Evolutionary conservation across 2,113 vertebrate species (phyloP).

Genomic region (Lycaon pictus): DNA sequence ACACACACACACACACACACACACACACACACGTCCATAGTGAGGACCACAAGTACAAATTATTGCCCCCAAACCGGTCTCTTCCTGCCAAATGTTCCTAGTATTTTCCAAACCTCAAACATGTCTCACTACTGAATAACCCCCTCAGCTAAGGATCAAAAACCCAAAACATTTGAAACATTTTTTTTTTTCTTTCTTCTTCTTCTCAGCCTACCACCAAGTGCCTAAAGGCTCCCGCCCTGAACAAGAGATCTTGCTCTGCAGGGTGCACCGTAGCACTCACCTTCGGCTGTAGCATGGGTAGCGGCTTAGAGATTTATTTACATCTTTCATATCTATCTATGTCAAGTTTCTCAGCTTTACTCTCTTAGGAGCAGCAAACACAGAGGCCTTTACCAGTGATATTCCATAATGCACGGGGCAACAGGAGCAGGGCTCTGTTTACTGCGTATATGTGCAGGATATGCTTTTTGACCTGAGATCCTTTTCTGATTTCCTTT

Average conservation of each 20-base stretch:
- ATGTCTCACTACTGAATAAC: background rate
- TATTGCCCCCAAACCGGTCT: background rate
- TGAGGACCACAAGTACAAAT: background rate
- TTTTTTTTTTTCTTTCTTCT: background rate
- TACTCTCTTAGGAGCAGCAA: background rate
- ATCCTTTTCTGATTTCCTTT: background rate
- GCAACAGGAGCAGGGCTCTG: background rate
- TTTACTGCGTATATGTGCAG: background rate
- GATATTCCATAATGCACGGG: fast-evolving
- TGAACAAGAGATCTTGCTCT: background rate
- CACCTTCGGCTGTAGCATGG: fast-evolving
- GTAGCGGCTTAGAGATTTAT: background rate
- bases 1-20: background rate
- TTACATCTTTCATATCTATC: background rate
- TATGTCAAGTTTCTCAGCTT: background rate
- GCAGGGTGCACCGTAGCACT: fast-evolving
- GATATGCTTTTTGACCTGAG: background rate
- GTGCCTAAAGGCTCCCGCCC: background rate
- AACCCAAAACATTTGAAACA: background rate
- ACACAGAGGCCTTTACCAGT: background rate
- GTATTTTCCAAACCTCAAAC: constrained; percentile 50
- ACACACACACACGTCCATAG: background rate
- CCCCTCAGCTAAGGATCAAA: background rate
- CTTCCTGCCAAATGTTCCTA: background rate
- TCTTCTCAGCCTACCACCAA: background rate